Percentiles rank a stretch among this genome's conserved stretches.
Evolutionary conservation across 2,797 vertebrate genomes (phyloP).

Genomic region (Furcifer pardalis): DNA sequence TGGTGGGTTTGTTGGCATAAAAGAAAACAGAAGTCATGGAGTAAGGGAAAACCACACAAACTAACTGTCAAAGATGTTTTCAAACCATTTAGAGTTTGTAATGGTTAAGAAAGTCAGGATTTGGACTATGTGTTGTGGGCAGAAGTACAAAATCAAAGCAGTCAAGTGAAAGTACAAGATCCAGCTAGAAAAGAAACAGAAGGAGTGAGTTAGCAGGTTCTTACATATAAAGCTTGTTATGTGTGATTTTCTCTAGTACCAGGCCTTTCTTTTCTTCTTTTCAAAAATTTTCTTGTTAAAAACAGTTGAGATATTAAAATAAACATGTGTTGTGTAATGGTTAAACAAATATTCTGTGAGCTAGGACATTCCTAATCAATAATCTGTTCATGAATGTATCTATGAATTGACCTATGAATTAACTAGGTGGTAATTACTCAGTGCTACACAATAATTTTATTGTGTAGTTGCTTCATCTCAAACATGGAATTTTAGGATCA

Average conservation of each 20-base stretch:
- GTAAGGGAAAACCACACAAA: constrained; percentile 3
- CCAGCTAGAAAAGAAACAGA: constrained; percentile 41
- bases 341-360: background rate
- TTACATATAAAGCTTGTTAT: background rate
- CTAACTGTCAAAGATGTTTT: constrained; percentile 47
- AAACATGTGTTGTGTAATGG: background rate
- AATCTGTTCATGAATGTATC: background rate
- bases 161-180: constrained; percentile 53
- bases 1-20: constrained; percentile 46
- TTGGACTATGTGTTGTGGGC: constrained; percentile 36
- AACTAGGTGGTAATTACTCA: background rate
- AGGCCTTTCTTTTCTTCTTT: constrained; percentile 21
- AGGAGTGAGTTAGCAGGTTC: constrained; percentile 10
- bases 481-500: background rate
- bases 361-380: background rate
- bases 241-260: constrained; percentile 32
- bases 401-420: background rate
- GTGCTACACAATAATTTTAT: background rate
- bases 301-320: background rate
- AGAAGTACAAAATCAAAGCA: constrained; percentile 67
- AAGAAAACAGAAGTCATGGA: constrained; percentile 42
- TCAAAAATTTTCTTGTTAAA: background rate
- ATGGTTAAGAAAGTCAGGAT: background rate
- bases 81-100: background rate
- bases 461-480: background rate